A percentile compares a stretch with the other conserved stretches of the same genome.
phyloP scores from a whole-genome alignment of 2,113 vertebrate species.

The Oophaga pumilio region DNA sequence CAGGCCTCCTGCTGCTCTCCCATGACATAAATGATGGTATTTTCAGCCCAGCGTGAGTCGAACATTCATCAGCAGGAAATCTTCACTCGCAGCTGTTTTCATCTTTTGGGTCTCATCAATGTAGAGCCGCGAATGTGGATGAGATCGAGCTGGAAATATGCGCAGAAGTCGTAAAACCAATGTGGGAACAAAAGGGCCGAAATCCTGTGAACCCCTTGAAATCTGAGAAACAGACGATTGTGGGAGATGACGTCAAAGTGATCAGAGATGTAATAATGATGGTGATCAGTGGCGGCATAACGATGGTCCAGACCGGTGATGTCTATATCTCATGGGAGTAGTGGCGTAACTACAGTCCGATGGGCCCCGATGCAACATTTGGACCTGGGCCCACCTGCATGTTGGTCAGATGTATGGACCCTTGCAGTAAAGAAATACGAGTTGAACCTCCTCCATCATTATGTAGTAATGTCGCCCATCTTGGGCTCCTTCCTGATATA shows the following conservation, averaged over 20 bases:
- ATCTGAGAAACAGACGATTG: background rate
- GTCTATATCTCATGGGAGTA: too few relatives aligned
- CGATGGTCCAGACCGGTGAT: background rate
- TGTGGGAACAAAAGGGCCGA: background rate
- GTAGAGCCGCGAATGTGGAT: conserved; percentile 1
- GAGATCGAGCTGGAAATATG: conserved; percentile 4
- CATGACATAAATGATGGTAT: background rate
- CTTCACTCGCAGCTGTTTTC: conserved; percentile 25
- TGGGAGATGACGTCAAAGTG: background rate
- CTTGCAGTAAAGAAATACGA: too few relatives aligned
- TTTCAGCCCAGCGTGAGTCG: background rate
- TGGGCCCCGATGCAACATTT: too few relatives aligned
- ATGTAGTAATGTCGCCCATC: too few relatives aligned
- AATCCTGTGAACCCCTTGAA: background rate
- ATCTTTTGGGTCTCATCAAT: conserved; percentile 30
- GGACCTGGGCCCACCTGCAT: too few relatives aligned
- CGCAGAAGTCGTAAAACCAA: conserved; percentile 20
- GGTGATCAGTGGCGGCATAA: background rate
- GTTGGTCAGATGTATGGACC: too few relatives aligned
- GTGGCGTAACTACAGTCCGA: too few relatives aligned
- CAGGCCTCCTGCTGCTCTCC: background rate
- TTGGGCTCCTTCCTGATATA: too few relatives aligned
- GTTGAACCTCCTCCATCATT: too few relatives aligned
- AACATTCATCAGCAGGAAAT: background rate
- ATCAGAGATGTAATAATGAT: background rate